Conservation (phyloP, 2,888 invertebrate species). For the Zygothrica quintamaculata region DNA sequence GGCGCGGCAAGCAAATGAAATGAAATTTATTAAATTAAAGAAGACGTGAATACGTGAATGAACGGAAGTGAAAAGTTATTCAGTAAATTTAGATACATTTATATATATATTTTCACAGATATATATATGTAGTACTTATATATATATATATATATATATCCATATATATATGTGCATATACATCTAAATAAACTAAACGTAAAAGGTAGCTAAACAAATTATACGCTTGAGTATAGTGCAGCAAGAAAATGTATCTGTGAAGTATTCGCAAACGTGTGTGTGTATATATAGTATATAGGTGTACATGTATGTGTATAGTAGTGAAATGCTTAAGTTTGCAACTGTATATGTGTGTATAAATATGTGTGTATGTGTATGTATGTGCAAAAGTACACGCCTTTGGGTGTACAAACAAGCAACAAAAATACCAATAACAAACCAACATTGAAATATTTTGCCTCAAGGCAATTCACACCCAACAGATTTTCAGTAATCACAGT, state of each 20-base stretch:
- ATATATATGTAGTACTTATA: not conserved
- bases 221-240: slow-evolving; percentile 29
- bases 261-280: slow-evolving; percentile 42
- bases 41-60: slow-evolving; percentile 62
- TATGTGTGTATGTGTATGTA: slow-evolving; percentile 24
- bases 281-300: slow-evolving; percentile 24
- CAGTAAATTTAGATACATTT: slow-evolving; percentile 13
- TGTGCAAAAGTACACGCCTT: slow-evolving; percentile 63
- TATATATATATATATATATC: not conserved
- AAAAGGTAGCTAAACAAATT: slow-evolving; percentile 61
- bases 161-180: slow-evolving; percentile 12
- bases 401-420: slow-evolving; percentile 45
- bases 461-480: slow-evolving; percentile 9
- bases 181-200: slow-evolving; percentile 55
- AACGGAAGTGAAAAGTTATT: slow-evolving; percentile 70
- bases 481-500: slow-evolving; percentile 8
- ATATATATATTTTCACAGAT: slow-evolving; percentile 6
- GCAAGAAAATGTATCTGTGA: slow-evolving; percentile 69
- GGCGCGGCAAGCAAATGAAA: slow-evolving; percentile 58
- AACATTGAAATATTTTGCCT: slow-evolving; percentile 33
- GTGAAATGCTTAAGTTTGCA: slow-evolving; percentile 35
- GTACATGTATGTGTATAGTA: slow-evolving; percentile 31
- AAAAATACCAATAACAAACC: slow-evolving; percentile 54
- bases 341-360: slow-evolving; percentile 37
- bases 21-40: slow-evolving; percentile 75